Evolutionary conservation across 1,140 invertebrate species (phyloP), one percentile per base, ranked within the genome.

Genomic region (Hypothenemus hampei): DNA sequence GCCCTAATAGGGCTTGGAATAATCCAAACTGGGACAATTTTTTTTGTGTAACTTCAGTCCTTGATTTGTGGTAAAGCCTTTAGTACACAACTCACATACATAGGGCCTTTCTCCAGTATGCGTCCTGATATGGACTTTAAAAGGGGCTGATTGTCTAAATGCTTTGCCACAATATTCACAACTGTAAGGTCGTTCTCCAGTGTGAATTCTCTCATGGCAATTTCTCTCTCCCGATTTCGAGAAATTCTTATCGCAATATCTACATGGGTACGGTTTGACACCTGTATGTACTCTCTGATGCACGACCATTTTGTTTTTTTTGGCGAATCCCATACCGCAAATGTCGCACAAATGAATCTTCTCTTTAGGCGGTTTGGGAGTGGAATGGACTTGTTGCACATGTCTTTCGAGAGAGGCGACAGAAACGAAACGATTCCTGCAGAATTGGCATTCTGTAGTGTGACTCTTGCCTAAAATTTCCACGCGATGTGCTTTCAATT

Each of bases 51-150:
- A 22, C 33, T 50, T 57, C 11, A 57, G 29, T 13, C 55, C 55
- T 19, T 57, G 55, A 59, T 77, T 76, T 4, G 81, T 80, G 31
- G 82, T 78, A 61, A 81, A 84, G 0, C 80, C 80, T 64, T 86
- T 81, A 4, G 74, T 70, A 67, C 87, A 90, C 39, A 79, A 75
- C 33, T 73, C 72, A 67, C 86, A 89, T 60, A 78, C 77, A 67
- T 87, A 89, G 0, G 87, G 87, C 57, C 84, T 78, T 63, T 87
- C 83, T 4, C 87, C 87, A 18, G 84, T 87, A 71, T 89, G 86
- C 0, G 63, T 69, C 18, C 68, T 57, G 26, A 67, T 65, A 46
- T 77, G 75, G 2, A 83, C 82, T 23, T 80, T 76, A 11, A 85
- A 69, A 3, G 75, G 74, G 6, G 82, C 84, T 3, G 86, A 80